A percentile compares a stretch with the other conserved stretches of the same genome.
Evolutionary conservation across 2,888 invertebrate genomes (phyloP).

Genomic region (Ditula angustiorana): DNA sequence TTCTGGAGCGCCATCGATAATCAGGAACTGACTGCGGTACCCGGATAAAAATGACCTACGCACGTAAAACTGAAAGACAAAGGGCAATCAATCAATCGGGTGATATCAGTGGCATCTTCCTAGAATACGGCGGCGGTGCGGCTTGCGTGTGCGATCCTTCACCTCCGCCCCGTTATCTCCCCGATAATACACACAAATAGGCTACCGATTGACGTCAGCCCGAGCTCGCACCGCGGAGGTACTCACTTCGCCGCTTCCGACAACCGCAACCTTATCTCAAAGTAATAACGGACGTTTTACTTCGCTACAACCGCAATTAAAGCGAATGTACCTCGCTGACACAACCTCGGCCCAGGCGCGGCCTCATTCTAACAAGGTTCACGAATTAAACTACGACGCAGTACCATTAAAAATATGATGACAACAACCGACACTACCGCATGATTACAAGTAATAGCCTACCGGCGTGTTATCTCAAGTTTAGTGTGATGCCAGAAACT

Average conservation of each 20-base stretch:
- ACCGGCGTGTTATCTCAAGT: conserved; percentile 31
- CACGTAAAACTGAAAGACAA: conserved; percentile 57
- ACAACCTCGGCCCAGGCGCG: conserved; percentile 60
- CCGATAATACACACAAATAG: conserved; percentile 70
- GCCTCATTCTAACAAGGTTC: conserved; percentile 69
- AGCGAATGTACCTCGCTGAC: conserved; percentile 49
- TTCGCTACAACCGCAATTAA: conserved; percentile 17
- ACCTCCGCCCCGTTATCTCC: conserved; percentile 64
- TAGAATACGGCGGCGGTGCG: conserved; percentile 58
- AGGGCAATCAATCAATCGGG: conserved; percentile 71
- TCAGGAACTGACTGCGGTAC: background rate
- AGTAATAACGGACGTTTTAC: conserved; percentile 48
- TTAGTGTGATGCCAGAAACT: conserved; percentile 3
- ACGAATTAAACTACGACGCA: conserved; percentile 69
- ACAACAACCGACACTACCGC: conserved; percentile 31
- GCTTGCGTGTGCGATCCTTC: conserved; percentile 70
- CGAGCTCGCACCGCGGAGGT: conserved; percentile 59
- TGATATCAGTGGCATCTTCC: conserved; percentile 56
- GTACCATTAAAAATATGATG: conserved; percentile 54
- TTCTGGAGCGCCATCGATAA: background rate
- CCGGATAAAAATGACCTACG: conserved; percentile 21
- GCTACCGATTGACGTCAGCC: conserved; percentile 78
- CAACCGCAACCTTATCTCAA: conserved; percentile 48
- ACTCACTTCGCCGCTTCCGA: conserved; percentile 47
- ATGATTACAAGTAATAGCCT: conserved; percentile 32